Evolutionary conservation across 2,113 vertebrate genomes (phyloP).

Genomic region (Gymnorhina tibicen): DNA sequence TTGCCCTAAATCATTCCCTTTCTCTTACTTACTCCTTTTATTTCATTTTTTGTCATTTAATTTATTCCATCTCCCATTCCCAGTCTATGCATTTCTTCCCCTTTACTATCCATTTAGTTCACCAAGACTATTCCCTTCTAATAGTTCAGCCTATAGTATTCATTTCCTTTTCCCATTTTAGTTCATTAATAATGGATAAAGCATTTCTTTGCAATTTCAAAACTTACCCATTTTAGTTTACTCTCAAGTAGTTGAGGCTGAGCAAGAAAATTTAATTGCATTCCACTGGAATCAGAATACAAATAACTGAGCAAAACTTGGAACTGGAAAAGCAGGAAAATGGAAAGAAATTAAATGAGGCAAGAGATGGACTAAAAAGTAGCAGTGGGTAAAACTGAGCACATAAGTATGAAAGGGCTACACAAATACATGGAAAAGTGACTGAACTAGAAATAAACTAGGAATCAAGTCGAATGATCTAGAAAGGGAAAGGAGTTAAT

Average conservation of each 20-base stretch:
- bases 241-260: not conserved
- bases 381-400: not conserved
- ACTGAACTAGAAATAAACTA: not conserved
- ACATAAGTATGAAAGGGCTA: not conserved
- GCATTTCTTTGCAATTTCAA: slow-evolving; percentile 9
- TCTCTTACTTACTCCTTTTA: not conserved
- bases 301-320: not conserved
- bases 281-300: not conserved
- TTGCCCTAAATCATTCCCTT: not conserved
- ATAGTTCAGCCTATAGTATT: not conserved
- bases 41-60: not conserved
- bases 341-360: not conserved
- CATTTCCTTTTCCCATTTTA: slow-evolving; percentile 8
- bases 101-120: not conserved
- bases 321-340: not conserved
- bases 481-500: not conserved
- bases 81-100: not conserved
- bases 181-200: slow-evolving; percentile 32
- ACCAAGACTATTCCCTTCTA: not conserved
- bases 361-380: not conserved
- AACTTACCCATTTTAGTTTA: slow-evolving; percentile 13
- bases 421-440: not conserved
- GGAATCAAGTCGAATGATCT: not conserved
- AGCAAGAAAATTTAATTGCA: slow-evolving; percentile 14
- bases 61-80: not conserved